Conservation (phyloP, 1,140 invertebrate genomes). For the Diachasma alloeum region DNA sequence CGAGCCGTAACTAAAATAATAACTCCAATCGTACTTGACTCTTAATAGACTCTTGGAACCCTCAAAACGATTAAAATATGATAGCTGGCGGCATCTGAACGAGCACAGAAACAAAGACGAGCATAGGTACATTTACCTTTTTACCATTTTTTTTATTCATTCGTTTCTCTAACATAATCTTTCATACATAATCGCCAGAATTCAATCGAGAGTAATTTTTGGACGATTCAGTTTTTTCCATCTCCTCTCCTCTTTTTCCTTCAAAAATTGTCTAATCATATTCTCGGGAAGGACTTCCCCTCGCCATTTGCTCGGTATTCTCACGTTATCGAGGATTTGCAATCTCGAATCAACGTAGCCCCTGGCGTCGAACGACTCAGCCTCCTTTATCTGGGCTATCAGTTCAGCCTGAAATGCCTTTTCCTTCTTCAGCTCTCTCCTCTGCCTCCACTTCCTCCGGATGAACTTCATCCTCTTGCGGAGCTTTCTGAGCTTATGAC, state of each 20-base stretch:
- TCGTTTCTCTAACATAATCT: neutral
- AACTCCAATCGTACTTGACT: no score
- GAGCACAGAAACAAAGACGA: no score
- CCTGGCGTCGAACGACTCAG: slow-evolving; percentile 79
- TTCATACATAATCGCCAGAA: neutral
- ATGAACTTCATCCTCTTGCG: slow-evolving; percentile 79
- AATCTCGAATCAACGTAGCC: slow-evolving; percentile 74
- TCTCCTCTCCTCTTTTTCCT: slow-evolving; percentile 40
- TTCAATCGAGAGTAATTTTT: slow-evolving; percentile 36
- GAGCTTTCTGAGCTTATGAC: slow-evolving; percentile 82
- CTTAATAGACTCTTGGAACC: no score
- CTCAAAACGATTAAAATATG: no score
- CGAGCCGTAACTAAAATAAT: no score
- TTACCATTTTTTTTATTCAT: neutral
- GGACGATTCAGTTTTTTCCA: slow-evolving; percentile 33
- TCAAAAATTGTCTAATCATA: slow-evolving; percentile 67
- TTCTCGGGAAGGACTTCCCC: slow-evolving; percentile 73
- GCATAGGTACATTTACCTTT: no score
- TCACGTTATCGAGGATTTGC: slow-evolving; percentile 69
- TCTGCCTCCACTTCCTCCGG: slow-evolving; percentile 75
- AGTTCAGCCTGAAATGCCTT: slow-evolving; percentile 78
- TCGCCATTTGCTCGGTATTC: slow-evolving; percentile 70
- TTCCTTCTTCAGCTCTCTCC: slow-evolving; percentile 76
- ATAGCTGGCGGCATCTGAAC: no score
- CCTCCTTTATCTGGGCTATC: slow-evolving; percentile 73